A percentile compares a stretch with the other conserved stretches of the same genome.
phyloP scores from a whole-genome alignment of 2,797 vertebrate species.

The Aldrovandia affinis region DNA sequence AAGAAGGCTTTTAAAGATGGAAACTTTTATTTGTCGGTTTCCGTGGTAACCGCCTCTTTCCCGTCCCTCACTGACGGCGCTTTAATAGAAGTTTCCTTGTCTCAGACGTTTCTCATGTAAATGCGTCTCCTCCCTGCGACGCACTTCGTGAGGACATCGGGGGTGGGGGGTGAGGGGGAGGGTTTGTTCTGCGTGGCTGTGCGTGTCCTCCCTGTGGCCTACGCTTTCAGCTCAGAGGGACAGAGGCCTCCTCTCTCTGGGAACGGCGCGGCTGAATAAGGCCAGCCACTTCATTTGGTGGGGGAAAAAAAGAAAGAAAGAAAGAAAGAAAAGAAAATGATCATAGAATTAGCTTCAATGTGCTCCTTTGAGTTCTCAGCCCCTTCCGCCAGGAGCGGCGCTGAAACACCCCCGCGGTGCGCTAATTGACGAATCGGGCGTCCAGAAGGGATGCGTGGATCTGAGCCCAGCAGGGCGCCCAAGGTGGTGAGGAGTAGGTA shows the following conservation, averaged over 20 bases:
- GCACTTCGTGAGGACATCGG: conserved; percentile 63
- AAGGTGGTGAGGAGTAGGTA: background rate
- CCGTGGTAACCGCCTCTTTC: conserved; percentile 72
- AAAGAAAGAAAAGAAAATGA: background rate
- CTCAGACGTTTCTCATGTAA: conserved; percentile 70
- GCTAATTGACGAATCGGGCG: background rate
- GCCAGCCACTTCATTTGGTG: background rate
- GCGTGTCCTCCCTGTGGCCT: background rate
- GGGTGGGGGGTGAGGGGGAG: no score
- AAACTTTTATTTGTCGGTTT: conserved; percentile 64
- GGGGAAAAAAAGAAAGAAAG: background rate
- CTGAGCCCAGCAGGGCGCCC: background rate
- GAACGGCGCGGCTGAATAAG: background rate
- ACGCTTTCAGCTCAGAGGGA: background rate
- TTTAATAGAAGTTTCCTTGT: conserved; percentile 70
- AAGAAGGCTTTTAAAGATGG: conserved; percentile 61
- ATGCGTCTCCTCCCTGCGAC: conserved; percentile 68
- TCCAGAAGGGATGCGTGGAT: background rate
- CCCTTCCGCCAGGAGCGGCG: background rate
- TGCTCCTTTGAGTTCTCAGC: background rate
- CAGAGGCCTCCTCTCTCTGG: background rate
- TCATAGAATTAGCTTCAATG: background rate
- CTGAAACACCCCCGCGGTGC: background rate
- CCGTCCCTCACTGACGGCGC: conserved; percentile 62
- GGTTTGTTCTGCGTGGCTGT: conserved; percentile 57